Percentiles rank a stretch among this genome's conserved stretches.
Evolutionary conservation across 2,797 vertebrate genomes (phyloP).

Genomic region (Jordanella pulchra): DNA sequence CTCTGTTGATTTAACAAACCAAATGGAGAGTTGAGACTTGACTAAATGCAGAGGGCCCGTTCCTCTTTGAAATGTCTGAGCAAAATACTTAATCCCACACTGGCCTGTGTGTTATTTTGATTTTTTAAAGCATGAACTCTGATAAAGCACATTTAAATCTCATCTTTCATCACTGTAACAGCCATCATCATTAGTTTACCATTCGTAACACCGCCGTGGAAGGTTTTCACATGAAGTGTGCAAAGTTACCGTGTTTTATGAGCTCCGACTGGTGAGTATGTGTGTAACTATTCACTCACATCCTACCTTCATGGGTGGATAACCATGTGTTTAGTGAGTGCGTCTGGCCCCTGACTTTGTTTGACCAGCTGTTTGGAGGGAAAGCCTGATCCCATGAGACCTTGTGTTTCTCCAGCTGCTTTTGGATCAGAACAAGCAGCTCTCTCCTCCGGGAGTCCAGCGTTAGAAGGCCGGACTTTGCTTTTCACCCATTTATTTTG

Average conservation of each 20-base stretch:
- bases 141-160: conserved; percentile 19
- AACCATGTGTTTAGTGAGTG: conserved; percentile 26
- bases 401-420: conserved; percentile 82
- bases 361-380: conserved; percentile 82
- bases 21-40: background rate
- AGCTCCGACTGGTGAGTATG: conserved; percentile 4
- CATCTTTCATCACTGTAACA: conserved; percentile 13
- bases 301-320: conserved; percentile 21
- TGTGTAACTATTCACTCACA: conserved; percentile 28
- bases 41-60: background rate
- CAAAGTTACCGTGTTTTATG: conserved; percentile 8
- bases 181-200: conserved; percentile 52
- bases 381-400: conserved; percentile 78
- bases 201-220: conserved; percentile 36
- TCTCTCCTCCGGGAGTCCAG: conserved; percentile 52
- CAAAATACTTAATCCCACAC: background rate
- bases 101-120: background rate
- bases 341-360: conserved; percentile 59
- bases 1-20: background rate
- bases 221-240: conserved; percentile 33
- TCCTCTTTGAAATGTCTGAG: background rate
- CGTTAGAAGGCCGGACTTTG: conserved; percentile 26
- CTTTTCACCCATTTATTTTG: conserved; percentile 33
- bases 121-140: background rate
- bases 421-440: conserved; percentile 72